phyloP scores from a whole-genome alignment of 2,113 vertebrate genomes.

The Todiramphus saurophagus region DNA sequence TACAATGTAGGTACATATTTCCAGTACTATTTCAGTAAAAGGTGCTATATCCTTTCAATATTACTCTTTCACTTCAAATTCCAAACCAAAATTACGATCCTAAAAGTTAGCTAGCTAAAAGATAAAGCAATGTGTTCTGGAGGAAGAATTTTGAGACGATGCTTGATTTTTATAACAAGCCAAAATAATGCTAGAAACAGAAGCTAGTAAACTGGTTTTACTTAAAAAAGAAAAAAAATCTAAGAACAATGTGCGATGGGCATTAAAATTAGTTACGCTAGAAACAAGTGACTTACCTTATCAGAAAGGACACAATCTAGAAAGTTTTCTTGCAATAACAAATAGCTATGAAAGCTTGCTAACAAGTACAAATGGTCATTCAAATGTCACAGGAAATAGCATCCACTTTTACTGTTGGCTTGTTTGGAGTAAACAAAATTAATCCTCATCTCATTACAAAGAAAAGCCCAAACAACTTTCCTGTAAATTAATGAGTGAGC shows the following conservation, averaged over 20 bases:
- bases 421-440: neutral
- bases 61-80: neutral
- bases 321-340: neutral
- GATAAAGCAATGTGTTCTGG: neutral
- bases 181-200: neutral
- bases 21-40: neutral
- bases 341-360: neutral
- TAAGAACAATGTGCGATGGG: neutral
- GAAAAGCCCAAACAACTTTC: neutral
- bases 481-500: neutral
- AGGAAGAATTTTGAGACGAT: neutral
- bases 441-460: neutral
- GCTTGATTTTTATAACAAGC: neutral
- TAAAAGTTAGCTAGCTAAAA: neutral
- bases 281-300: neutral
- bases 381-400: neutral
- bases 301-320: neutral
- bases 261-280: neutral
- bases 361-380: neutral
- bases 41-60: neutral
- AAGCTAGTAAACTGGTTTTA: neutral
- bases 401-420: neutral
- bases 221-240: neutral
- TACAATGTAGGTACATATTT: neutral
- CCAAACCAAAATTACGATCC: neutral